phyloP scores from a whole-genome alignment of 2,113 vertebrate genomes.

The Leucoraja erinaceus region DNA sequence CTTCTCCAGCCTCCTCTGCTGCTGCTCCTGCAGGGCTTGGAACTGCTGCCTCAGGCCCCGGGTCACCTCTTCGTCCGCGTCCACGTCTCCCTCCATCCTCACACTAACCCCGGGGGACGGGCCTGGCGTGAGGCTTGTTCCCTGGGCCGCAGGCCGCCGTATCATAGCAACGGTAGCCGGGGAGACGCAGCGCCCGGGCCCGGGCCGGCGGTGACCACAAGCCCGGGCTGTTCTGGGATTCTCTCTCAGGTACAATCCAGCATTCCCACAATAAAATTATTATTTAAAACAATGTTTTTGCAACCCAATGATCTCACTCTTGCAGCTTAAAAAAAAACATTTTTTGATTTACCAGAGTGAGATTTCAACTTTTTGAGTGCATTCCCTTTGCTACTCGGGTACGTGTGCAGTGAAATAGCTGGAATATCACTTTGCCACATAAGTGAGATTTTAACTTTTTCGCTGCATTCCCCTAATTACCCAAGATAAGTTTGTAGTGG shows the following conservation, averaged over 20 bases:
- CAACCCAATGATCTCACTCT: neutral
- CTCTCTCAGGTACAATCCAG: neutral
- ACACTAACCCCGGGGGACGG: neutral
- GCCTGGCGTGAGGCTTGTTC: neutral
- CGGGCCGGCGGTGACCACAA: too few species aligned
- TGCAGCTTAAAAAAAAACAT: too few species aligned
- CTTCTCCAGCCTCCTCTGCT: conserved; percentile 59
- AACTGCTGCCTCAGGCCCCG: conserved; percentile 70
- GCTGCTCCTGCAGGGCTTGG: conserved; percentile 74
- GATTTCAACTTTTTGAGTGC: too few species aligned
- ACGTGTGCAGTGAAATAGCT: too few species aligned
- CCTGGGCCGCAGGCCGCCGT: neutral
- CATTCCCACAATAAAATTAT: neutral
- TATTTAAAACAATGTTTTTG: neutral
- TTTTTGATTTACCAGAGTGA: too few species aligned
- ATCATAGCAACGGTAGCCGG: conserved; percentile 5
- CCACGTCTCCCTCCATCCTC: conserved; percentile 53
- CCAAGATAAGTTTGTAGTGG: neutral
- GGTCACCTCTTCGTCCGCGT: conserved; percentile 45
- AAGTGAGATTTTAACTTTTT: neutral
- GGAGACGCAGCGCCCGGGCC: neutral
- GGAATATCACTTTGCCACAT: too few species aligned
- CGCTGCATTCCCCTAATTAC: too few species aligned
- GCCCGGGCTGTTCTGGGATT: neutral
- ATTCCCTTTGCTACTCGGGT: too few species aligned